phyloP scores from a whole-genome alignment of 2,797 vertebrate species.

The Gallinago nigripennis region DNA sequence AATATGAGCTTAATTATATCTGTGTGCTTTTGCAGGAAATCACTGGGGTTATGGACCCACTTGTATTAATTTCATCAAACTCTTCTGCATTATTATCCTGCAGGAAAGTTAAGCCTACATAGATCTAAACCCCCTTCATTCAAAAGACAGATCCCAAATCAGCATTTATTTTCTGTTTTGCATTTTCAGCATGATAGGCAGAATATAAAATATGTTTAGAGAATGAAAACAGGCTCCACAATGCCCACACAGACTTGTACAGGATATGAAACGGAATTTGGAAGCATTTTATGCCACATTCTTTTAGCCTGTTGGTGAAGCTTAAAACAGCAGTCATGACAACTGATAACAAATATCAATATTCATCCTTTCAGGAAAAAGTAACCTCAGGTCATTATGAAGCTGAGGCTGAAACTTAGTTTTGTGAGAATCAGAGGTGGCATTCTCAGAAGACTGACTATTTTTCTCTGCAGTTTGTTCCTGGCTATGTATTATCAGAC shows the following conservation, averaged over 20 bases:
- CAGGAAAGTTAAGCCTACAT: conserved; percentile 46
- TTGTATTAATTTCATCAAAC: conserved; percentile 57
- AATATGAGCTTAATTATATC: conserved; percentile 55
- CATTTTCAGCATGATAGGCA: conserved; percentile 26
- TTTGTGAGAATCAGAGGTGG: neutral
- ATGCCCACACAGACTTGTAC: neutral
- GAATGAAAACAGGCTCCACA: conserved; percentile 32
- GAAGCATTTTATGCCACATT: neutral
- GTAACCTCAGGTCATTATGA: neutral
- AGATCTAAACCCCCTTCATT: conserved; percentile 48
- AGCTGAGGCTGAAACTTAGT: neutral
- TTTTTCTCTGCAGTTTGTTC: neutral
- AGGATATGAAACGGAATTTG: conserved; percentile 24
- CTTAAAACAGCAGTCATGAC: neutral
- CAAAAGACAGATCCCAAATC: conserved; percentile 38
- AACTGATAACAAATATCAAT: conserved; percentile 16
- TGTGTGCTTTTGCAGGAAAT: conserved; percentile 48
- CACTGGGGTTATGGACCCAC: conserved; percentile 22
- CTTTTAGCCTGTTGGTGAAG: neutral
- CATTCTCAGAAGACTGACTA: neutral
- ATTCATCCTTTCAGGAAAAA: neutral
- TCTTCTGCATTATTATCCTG: conserved; percentile 33
- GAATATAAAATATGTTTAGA: conserved; percentile 13
- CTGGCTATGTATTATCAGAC: neutral
- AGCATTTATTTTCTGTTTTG: conserved; percentile 34